phyloP scores from a whole-genome alignment of 2,797 vertebrate genomes.

The Eulemur albifrons region DNA sequence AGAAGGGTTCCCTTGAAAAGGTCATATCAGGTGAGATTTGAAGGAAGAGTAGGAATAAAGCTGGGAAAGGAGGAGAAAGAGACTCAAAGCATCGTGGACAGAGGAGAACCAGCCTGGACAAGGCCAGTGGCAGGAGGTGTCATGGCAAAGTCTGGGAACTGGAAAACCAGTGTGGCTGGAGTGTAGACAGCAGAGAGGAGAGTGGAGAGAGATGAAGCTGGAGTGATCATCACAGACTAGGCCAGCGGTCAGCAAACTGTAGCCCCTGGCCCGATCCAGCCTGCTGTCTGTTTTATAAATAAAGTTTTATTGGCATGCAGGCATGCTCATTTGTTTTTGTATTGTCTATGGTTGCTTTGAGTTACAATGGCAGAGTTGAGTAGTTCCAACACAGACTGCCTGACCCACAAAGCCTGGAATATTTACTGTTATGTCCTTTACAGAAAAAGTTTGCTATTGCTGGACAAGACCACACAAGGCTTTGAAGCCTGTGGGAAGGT shows the following conservation, averaged over 20 bases:
- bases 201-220: neutral
- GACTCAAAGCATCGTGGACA: too few relatives aligned
- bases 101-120: neutral
- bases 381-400: neutral
- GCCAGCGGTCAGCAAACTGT: neutral
- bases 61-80: neutral
- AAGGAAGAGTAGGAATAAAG: neutral
- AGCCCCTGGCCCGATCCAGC: neutral
- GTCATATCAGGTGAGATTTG: neutral
- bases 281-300: neutral
- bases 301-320: neutral
- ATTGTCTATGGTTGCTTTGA: neutral
- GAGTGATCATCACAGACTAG: neutral
- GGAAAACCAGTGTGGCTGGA: neutral
- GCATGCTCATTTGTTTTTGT: neutral
- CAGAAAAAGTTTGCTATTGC: neutral
- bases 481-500: neutral
- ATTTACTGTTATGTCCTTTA: neutral
- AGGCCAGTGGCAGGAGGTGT: too few relatives aligned
- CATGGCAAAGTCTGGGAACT: neutral
- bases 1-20: neutral
- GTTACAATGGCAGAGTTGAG: neutral
- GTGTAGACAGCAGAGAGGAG: neutral
- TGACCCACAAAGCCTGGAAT: neutral
- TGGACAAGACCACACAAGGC: neutral